Conservation (phyloP, 2,797 vertebrate genomes). For the Phrynocephalus forsythii region DNA sequence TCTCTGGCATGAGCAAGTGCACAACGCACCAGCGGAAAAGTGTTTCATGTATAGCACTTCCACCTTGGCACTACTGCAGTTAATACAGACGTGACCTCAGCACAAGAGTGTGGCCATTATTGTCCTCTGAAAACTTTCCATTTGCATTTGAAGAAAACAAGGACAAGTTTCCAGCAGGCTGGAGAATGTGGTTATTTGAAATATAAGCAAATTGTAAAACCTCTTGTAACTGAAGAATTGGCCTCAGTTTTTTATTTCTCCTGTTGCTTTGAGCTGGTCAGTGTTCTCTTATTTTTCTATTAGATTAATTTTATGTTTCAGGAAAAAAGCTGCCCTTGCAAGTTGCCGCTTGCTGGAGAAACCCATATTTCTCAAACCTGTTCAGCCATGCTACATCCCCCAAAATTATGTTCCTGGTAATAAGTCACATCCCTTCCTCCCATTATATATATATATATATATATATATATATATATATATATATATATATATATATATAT, state of each 20-base stretch:
- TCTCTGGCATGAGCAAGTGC: too few species aligned
- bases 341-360: constrained; percentile 71
- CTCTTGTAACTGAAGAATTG: constrained; percentile 16
- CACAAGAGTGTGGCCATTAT: too few species aligned
- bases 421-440: constrained; percentile 55
- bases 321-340: constrained; percentile 70
- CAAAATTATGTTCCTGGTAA: constrained; percentile 68
- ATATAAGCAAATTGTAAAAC: constrained; percentile 33
- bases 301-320: constrained; percentile 53
- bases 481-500: too few species aligned
- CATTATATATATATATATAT: constrained; percentile 35
- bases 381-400: constrained; percentile 66
- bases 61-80: too few species aligned
- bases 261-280: constrained; percentile 41
- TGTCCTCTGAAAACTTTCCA: neutral
- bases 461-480: too few species aligned
- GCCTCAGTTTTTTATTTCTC: constrained; percentile 28
- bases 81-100: too few species aligned
- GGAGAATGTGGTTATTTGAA: constrained; percentile 17
- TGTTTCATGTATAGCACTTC: too few species aligned
- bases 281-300: neutral
- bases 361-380: constrained; percentile 69
- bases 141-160: constrained; percentile 40
- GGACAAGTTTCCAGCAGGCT: neutral
- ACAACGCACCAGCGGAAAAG: too few species aligned